A percentile compares a stretch with the other conserved stretches of the same genome.
Conservation (phyloP, 2,888 invertebrate genomes). For the Pelosia muscerda region DNA sequence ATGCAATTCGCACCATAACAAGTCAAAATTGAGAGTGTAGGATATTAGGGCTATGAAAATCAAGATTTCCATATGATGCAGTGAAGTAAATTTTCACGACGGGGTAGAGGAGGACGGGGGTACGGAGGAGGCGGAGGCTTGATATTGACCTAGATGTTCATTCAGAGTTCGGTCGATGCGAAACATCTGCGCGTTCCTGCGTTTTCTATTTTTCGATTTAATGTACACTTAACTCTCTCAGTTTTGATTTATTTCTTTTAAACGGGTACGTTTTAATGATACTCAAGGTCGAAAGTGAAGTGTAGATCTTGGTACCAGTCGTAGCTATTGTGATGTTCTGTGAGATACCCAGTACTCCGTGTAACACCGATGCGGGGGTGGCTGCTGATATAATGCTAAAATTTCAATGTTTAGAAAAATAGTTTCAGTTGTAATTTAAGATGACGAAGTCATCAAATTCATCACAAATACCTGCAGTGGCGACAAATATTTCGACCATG, state of each 20-base stretch:
- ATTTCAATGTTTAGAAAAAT: constrained; percentile 59
- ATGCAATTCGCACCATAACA: not conserved
- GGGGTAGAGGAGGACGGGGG: constrained; percentile 65
- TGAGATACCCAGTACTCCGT: constrained; percentile 59
- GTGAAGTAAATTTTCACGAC: constrained; percentile 70
- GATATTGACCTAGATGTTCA: constrained; percentile 87
- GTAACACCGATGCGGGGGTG: constrained; percentile 60
- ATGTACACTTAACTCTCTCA: constrained; percentile 68
- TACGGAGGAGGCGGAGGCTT: constrained; percentile 75
- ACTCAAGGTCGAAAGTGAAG: constrained; percentile 20
- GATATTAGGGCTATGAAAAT: constrained; percentile 36
- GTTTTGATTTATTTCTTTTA: constrained; percentile 63
- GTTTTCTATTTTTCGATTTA: constrained; percentile 80
- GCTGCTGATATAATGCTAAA: constrained; percentile 60
- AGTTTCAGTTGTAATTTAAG: constrained; percentile 47
- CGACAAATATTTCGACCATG: constrained; percentile 67
- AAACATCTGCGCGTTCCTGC: constrained; percentile 86
- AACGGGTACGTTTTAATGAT: constrained; percentile 31
- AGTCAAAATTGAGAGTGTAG: constrained; percentile 21
- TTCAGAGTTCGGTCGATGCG: constrained; percentile 87
- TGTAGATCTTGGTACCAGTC: constrained; percentile 34
- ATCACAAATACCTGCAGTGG: constrained; percentile 66
- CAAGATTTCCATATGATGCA: constrained; percentile 71
- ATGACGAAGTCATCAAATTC: constrained; percentile 65
- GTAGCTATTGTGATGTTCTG: constrained; percentile 66